Evolutionary conservation across 2,113 vertebrate species (phyloP).

Genomic region (Tyrannus savana): DNA sequence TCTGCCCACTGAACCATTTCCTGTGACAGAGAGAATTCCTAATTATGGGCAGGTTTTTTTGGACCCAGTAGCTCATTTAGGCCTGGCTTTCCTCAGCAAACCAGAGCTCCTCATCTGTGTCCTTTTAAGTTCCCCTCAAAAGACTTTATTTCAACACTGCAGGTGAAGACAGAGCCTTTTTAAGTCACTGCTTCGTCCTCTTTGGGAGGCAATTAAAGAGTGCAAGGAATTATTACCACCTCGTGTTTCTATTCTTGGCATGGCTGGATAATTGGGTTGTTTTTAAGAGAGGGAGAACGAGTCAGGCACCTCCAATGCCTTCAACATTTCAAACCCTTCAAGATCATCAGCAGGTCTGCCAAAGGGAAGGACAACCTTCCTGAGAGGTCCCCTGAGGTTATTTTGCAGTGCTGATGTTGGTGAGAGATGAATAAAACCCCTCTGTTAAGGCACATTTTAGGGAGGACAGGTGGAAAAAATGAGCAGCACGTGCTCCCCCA

Average conservation of each 20-base stretch:
- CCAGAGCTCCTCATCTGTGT: conserved; percentile 50
- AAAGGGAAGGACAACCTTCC: background rate
- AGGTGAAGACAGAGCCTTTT: conserved; percentile 37
- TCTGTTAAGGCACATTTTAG: too few relatives aligned
- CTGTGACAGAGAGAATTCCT: conserved; percentile 43
- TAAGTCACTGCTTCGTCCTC: conserved; percentile 51
- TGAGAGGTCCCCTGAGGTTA: background rate
- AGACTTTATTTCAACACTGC: conserved; percentile 46
- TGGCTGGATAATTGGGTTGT: conserved; percentile 42
- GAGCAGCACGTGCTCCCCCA: too few relatives aligned
- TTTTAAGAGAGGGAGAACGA: background rate
- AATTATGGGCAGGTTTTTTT: conserved; percentile 22
- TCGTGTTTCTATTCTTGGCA: conserved; percentile 57
- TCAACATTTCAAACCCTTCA: background rate
- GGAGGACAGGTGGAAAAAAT: too few relatives aligned
- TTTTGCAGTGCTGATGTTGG: too few relatives aligned
- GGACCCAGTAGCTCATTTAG: conserved; percentile 55
- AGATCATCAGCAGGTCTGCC: background rate
- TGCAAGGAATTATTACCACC: conserved; percentile 55
- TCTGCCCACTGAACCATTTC: background rate
- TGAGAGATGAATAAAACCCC: too few relatives aligned
- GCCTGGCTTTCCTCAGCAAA: conserved; percentile 41
- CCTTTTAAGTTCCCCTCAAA: conserved; percentile 67
- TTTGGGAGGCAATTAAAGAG: conserved; percentile 69
- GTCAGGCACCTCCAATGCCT: background rate